Evolutionary conservation across 2,888 invertebrate genomes (phyloP), one percentile per base, ranked within the genome.

Genomic region (Hylaea fasciaria): DNA sequence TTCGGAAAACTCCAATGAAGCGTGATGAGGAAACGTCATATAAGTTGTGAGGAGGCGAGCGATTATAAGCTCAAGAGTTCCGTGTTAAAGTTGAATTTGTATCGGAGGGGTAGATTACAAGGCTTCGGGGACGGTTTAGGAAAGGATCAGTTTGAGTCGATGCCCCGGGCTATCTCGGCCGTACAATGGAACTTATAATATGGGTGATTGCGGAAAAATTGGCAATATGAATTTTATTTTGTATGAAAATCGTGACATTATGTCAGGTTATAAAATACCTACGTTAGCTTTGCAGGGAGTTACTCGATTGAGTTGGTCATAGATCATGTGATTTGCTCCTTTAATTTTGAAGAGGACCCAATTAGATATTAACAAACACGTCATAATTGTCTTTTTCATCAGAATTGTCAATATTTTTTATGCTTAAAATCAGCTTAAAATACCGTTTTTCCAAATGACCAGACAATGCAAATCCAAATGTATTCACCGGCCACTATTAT

Each of bases 161-260:
- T 79, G 85, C 87, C 83, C 75, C 77, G 73, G 89, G 89, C 89
- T 86, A 91, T 90, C 88, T 84, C 75, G 75, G 78, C 79, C 75
- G 75, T 75, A 89, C 88, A 89, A 89, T 90, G 83, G 86, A 82
- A 84, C 86, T 87, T 88, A 85, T 88, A 87, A 86, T 85, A 87
- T 84, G 80, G 83, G 80, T 81, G 86, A 89, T 89, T 83, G 85
- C 78, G 82, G 83, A 86, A 87, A 82, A 86, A 85, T 85, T 81
- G 81, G 79, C 82, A 78, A 80, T 77, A 81, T 77, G 73, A 77
- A 80, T 78, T 55, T 60, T 76, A 71, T 60, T 60, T 60, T 54
- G 43, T 57, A 54, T 52, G 43, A 52, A 61, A 56, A 58, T 53
- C 47, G 58, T 46, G 43, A 48, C 46, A 47, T 50, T 54, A 10